Base-by-base conservation (phyloP, 2,797 vertebrate species). In the Lates japonicus region DNA sequence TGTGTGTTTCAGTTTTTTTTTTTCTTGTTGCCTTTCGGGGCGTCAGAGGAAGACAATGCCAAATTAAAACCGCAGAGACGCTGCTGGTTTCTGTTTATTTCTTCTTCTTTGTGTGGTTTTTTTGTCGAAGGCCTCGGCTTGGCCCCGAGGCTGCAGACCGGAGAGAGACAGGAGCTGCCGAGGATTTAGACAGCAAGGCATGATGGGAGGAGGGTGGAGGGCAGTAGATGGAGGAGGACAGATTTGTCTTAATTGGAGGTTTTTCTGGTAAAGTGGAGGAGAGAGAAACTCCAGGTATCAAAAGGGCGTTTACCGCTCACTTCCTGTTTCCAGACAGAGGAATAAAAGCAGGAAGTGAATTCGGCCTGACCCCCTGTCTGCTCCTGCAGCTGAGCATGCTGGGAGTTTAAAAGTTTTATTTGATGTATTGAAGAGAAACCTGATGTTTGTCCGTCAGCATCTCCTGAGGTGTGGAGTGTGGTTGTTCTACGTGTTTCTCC, bases 31-130 rank as follows among this genome's bases (percentile, higher is more conserved):
- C 75, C 89, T 89, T 81, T 87, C 59, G 76, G 81, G 77, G 68
- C 80, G 66, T 65, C 78, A 60, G 83, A 73, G 37, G 70, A 87
- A 90, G 81, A 94, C 90, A 89, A 89, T 88, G 91, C 90, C 83
- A 85, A 91, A 85, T 86, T 66, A 83, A 91, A 92, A 79, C 90
- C 92, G 72, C 83, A 58, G 90, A 91, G 90, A 89, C 84, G 60
- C 66, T 60, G 77, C 71, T 64, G 78, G 67, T 49, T 10, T 81
- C 66, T 82, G 68, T 65, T 72, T 17, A 39, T 71, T 70, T 54
- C 57, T 82, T 70, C 25, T 29, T 65, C 42, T 87, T 74, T 81
- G 81, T 90, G 83, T 60, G 80, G 70, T 70, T 75, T 75, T 75
- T 29, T 29, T 29, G 71, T 67, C 0, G 88, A 72, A 76, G 81